These are phyloP conservation scores for Platichthys stellatus DNA, from an alignment of 2,113 vertebrate genomes.

Conservation along the genomic window DNA sequence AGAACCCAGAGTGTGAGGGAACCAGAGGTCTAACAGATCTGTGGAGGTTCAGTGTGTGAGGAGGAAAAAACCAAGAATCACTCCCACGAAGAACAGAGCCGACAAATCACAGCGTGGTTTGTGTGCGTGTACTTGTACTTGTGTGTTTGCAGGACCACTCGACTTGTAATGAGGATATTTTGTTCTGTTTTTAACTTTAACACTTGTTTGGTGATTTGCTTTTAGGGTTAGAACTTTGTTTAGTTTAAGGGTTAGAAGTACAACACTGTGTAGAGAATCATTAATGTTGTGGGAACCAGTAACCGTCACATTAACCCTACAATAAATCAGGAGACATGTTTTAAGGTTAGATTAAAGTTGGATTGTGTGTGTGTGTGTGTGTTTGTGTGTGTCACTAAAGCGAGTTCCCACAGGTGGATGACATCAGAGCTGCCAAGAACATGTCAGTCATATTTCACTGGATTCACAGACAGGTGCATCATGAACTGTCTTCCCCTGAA, in stretches of 20 bases:
- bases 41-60: background rate
- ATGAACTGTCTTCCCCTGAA: background rate
- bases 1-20: constrained; percentile 34
- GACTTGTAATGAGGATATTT: too few relatives aligned
- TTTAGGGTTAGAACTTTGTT: too few relatives aligned
- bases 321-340: too few relatives aligned
- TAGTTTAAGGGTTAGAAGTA: too few relatives aligned
- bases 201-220: too few relatives aligned
- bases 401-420: constrained; percentile 49
- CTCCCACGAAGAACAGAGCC: too few relatives aligned
- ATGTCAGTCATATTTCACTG: constrained; percentile 28
- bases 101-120: too few relatives aligned
- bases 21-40: background rate
- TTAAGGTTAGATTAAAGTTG: too few relatives aligned
- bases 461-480: background rate
- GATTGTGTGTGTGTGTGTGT: background rate
- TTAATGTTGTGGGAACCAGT: too few relatives aligned
- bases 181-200: too few relatives aligned
- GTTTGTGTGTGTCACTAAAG: constrained; percentile 2
- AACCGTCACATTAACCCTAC: background rate
- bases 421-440: constrained; percentile 17
- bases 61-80: too few relatives aligned
- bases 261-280: too few relatives aligned
- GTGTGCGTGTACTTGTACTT: constrained; percentile 18
- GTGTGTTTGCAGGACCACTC: background rate